Conservation (phyloP, 2,888 invertebrate species). For the Conchocele bisecta region DNA sequence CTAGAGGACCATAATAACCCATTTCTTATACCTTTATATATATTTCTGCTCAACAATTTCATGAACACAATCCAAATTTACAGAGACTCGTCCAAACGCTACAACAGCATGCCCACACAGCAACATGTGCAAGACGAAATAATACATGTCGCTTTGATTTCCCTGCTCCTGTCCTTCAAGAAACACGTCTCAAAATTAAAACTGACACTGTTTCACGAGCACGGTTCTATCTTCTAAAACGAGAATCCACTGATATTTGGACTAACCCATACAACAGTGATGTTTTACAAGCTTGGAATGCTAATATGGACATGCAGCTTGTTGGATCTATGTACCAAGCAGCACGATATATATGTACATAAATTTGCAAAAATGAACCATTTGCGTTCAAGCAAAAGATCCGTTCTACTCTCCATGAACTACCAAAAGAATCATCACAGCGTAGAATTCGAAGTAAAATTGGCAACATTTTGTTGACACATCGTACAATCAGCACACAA, state of each 20-base stretch:
- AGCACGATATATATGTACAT: background rate
- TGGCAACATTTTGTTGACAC: background rate
- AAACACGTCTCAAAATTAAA: no score
- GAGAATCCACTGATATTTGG: background rate
- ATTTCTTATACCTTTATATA: no score
- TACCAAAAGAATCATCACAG: background rate
- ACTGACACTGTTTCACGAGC: no score
- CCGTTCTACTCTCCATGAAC: no score
- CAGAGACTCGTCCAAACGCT: no score
- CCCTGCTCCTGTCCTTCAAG: no score
- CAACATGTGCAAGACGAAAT: no score
- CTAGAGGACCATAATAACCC: no score
- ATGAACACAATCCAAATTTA: no score
- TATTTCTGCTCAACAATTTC: no score
- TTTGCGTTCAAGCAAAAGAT: background rate
- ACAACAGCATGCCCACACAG: no score
- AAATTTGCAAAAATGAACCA: constrained; percentile 6
- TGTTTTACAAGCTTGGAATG: background rate
- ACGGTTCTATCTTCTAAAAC: background rate
- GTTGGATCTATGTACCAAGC: background rate
- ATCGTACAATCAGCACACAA: background rate
- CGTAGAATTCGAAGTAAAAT: background rate
- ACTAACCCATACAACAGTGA: background rate
- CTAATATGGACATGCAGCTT: constrained; percentile 3
- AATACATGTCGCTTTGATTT: no score